A percentile compares a stretch with the other conserved stretches of the same genome.
phyloP scores from a whole-genome alignment of 2,888 invertebrate species.

The Ochropacha duplaris region DNA sequence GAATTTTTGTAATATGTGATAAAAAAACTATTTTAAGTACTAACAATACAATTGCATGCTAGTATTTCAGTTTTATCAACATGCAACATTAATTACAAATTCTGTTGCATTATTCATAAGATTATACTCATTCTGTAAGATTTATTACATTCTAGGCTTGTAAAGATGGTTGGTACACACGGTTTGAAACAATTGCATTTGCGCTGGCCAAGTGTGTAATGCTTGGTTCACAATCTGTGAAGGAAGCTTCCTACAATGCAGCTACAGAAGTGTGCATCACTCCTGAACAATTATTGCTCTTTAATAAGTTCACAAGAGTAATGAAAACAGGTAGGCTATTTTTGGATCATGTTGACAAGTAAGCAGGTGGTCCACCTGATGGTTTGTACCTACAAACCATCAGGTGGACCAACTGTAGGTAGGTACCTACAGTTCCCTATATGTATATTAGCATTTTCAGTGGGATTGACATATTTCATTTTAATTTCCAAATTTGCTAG shows the following conservation, averaged over 20 bases:
- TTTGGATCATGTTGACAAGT: too few relatives aligned
- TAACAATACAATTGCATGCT: neutral
- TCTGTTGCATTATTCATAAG: neutral
- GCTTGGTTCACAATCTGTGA: conserved; percentile 61
- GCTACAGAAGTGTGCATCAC: conserved; percentile 82
- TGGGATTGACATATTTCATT: too few relatives aligned
- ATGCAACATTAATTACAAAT: neutral
- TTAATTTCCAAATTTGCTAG: too few relatives aligned
- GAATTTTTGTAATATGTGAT: too few relatives aligned
- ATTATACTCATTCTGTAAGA: conserved; percentile 13
- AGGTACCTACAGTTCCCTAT: too few relatives aligned
- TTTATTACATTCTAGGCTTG: conserved; percentile 59
- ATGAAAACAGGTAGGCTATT: conserved; percentile 64
- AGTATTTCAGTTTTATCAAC: conserved; percentile 1
- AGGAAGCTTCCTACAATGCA: conserved; percentile 79
- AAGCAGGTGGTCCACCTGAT: too few relatives aligned
- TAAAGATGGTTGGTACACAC: conserved; percentile 75
- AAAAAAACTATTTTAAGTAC: neutral
- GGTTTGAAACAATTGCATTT: conserved; percentile 84
- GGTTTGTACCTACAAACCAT: too few relatives aligned
- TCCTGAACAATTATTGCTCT: conserved; percentile 85
- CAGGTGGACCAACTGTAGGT: too few relatives aligned
- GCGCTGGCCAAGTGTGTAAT: conserved; percentile 84
- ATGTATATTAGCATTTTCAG: too few relatives aligned
- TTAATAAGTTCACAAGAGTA: conserved; percentile 82